A percentile compares a stretch with the other conserved stretches of the same genome.
These are phyloP conservation scores for Phalacrocorax aristotelis DNA, from an alignment of 2,113 vertebrate genomes.

Conservation along the genomic window DNA sequence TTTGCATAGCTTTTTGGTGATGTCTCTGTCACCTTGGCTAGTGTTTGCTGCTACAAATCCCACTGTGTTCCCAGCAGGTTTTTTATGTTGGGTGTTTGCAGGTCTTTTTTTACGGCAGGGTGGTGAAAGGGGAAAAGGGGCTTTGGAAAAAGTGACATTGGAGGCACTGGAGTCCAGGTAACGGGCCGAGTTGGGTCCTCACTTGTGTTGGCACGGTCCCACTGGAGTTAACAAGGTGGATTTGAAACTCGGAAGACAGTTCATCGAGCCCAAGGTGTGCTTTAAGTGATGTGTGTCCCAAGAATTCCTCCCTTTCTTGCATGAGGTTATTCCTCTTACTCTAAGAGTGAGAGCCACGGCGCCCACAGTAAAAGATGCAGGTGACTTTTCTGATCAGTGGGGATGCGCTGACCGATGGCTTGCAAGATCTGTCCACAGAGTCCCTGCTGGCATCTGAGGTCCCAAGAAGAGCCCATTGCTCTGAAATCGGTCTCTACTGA, in stretches of 20 bases:
- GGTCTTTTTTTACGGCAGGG: neutral
- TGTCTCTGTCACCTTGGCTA: conserved; percentile 19
- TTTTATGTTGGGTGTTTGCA: conserved; percentile 2
- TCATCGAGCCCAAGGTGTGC: neutral
- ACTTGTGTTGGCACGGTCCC: fast-evolving
- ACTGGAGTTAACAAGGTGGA: neutral
- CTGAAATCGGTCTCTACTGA: neutral
- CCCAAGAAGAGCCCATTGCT: neutral
- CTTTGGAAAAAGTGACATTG: conserved; percentile 44
- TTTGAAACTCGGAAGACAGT: neutral
- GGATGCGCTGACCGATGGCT: neutral
- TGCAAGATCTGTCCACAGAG: neutral
- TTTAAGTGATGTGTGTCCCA: neutral
- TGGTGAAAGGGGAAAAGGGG: neutral
- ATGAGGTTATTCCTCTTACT: neutral
- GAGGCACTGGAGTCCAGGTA: neutral
- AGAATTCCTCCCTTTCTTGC: neutral
- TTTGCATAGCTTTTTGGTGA: conserved; percentile 52
- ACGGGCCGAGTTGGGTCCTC: neutral
- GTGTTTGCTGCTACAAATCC: neutral
- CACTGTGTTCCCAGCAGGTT: neutral
- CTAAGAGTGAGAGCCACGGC: fast-evolving
- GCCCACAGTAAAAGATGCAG: fast-evolving
- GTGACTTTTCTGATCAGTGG: fast-evolving
- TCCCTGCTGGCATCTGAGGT: neutral